A percentile compares a stretch with the other conserved stretches of the same genome.
phyloP scores from a whole-genome alignment of 2,797 vertebrate species.

The Sebastes diaconus region DNA sequence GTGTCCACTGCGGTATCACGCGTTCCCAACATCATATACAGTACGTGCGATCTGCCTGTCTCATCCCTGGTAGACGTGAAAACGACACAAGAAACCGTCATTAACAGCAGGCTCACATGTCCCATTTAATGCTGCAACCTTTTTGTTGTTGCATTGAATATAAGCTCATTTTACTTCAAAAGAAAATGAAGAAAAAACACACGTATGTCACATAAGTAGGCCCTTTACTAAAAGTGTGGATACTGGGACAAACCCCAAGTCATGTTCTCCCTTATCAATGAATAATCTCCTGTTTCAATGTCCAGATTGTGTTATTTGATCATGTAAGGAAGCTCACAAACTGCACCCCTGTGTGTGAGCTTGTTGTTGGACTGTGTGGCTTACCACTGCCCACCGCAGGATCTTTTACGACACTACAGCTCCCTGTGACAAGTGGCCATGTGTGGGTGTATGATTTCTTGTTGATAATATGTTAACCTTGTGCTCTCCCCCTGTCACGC shows the following conservation, averaged over 20 bases:
- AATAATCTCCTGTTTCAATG: background rate
- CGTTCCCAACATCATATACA: background rate
- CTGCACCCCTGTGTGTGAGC: background rate
- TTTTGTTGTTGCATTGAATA: background rate
- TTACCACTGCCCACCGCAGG: constrained; percentile 76
- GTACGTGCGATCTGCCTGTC: background rate
- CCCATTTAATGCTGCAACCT: background rate
- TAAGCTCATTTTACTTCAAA: background rate
- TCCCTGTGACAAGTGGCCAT: constrained; percentile 9
- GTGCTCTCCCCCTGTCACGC: constrained; percentile 54
- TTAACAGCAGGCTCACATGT: background rate
- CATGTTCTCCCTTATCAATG: background rate
- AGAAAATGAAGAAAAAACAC: background rate
- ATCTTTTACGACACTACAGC: constrained; percentile 54
- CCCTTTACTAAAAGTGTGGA: background rate
- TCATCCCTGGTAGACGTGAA: background rate
- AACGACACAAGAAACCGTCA: background rate
- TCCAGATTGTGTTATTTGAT: background rate
- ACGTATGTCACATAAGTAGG: background rate
- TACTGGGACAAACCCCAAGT: background rate
- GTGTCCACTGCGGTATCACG: background rate
- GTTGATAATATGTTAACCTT: constrained; percentile 53
- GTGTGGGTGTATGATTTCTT: constrained; percentile 11
- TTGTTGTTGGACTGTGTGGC: constrained; percentile 32
- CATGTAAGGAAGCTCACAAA: constrained; percentile 20